Percentiles rank a stretch among this genome's conserved stretches.
Conservation (phyloP, 2,113 vertebrate species). For the Oreochromis niloticus region DNA sequence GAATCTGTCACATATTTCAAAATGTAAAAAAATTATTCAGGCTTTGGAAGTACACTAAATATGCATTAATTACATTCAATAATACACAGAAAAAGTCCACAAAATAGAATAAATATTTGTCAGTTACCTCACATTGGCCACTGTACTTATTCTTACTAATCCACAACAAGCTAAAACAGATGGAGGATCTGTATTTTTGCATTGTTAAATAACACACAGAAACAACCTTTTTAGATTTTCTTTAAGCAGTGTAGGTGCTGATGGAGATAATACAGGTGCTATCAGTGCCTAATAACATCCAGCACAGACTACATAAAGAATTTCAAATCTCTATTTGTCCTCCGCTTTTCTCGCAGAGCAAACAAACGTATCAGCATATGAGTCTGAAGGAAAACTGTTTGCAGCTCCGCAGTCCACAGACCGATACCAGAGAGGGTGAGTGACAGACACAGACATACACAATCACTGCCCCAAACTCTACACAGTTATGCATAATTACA, state of each 20-base stretch:
- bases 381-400: slow-evolving; percentile 94
- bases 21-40: neutral
- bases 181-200: neutral
- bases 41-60: neutral
- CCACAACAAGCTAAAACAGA: neutral
- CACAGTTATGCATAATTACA: slow-evolving; percentile 6
- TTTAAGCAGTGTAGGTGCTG: neutral
- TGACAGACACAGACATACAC: neutral
- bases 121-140: neutral
- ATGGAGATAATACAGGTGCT: neutral
- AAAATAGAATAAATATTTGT: neutral
- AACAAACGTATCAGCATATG: slow-evolving; percentile 89
- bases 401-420: slow-evolving; percentile 77
- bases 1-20: neutral
- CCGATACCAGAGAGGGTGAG: slow-evolving; percentile 88
- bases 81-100: neutral
- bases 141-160: neutral
- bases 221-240: neutral
- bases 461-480: neutral
- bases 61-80: neutral
- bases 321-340: neutral
- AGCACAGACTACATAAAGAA: neutral
- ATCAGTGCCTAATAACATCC: neutral
- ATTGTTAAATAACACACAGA: neutral
- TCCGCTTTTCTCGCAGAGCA: slow-evolving; percentile 75